Base-by-base conservation (phyloP, 2,888 invertebrate genomes). In the Leptodirus hochenwartii region DNA sequence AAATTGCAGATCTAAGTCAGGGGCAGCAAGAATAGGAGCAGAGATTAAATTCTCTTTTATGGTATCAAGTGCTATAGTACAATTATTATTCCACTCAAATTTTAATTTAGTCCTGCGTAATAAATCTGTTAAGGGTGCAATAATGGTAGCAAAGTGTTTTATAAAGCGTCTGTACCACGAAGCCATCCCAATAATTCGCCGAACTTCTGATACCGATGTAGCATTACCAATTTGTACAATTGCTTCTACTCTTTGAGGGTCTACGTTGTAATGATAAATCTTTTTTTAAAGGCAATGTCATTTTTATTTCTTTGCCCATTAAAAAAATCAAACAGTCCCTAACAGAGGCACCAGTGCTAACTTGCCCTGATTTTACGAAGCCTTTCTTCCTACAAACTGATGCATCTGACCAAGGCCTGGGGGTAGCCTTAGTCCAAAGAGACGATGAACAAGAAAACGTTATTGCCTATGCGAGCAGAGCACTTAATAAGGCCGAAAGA, bases 291-390 rank as follows among this genome's bases (percentile, higher is more conserved):
- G n/a, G n/a, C n/a, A n/a, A n/a, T n/a, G n/a, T n/a, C n/a, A n/a
- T n/a, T n/a, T n/a, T n/a, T n/a, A n/a, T n/a, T n/a, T n/a, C n/a
- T n/a, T n/a, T n/a, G n/a, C n/a, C n/a, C n/a, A n/a, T 25, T 25
- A 8, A 25, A 15, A 13, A 25, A 4, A 9, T 41, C 4, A 37
- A 34, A 22, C 5, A 10, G 1, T 22, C 30, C 8, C 28, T 39
- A 23, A 31, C 36, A 2, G 25, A 31, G 3, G 33, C 39, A 3
- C 41, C 39, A 1, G 31, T 37, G 1, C 26, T 43, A 2, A 22
- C 31, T 4, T 34, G 37, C 10, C 38, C 39, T 2, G 35, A 43
- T 33, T 42, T 41, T 15, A 10, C 17, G 1, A 27, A 35, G 6
- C 30, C 32, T 3, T 37, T 37, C 23, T 32, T 22, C 15, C 17